phyloP scores from a whole-genome alignment of 2,888 invertebrate species.

The Ormia ochracea region DNA sequence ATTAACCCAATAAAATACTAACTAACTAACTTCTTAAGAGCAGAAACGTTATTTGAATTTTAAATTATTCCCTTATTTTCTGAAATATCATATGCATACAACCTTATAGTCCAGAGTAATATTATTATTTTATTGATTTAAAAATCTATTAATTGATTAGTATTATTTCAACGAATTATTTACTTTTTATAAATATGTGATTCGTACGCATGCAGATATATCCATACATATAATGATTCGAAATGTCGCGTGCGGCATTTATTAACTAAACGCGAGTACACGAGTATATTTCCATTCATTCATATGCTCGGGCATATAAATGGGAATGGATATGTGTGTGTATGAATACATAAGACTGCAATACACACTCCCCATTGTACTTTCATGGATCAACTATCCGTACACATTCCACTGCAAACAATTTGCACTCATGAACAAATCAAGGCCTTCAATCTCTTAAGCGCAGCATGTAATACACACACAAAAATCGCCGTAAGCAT shows the following conservation, averaged over 20 bases:
- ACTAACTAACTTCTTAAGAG: constrained; percentile 48
- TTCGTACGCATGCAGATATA: no score
- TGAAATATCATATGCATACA: not conserved
- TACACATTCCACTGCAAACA: not conserved
- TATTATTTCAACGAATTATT: not conserved
- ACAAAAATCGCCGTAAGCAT: not conserved
- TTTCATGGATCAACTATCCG: not conserved
- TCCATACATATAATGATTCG: no score
- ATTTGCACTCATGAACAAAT: not conserved
- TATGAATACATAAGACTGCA: no score
- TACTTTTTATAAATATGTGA: not conserved
- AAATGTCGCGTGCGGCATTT: no score
- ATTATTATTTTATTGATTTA: not conserved
- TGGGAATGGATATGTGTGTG: no score
- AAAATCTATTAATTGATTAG: not conserved
- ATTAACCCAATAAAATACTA: not conserved
- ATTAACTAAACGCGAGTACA: no score
- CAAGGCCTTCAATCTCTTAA: constrained; percentile 12
- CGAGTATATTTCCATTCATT: no score
- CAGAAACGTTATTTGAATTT: constrained; percentile 62
- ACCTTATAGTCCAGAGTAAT: not conserved
- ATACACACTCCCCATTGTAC: not conserved
- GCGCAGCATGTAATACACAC: not conserved
- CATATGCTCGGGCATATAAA: no score
- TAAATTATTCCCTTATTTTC: constrained; percentile 31